Conservation (phyloP, 1,140 invertebrate genomes). For the Ditylenchus dipsaci region DNA sequence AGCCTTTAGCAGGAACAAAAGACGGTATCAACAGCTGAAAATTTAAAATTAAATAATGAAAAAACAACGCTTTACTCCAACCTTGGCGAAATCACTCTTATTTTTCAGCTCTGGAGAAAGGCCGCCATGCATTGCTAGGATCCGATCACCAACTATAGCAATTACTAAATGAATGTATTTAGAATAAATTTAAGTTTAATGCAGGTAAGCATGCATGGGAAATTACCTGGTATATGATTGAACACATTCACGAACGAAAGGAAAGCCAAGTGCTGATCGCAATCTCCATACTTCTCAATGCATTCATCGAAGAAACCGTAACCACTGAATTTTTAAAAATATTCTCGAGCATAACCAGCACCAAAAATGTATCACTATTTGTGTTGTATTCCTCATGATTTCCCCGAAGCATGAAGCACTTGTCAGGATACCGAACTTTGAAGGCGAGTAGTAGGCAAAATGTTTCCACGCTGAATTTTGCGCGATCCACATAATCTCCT, state of each 20-base stretch:
- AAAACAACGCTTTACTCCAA: constrained; percentile 9
- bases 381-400: constrained; percentile 33
- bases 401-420: constrained; percentile 25
- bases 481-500: constrained; percentile 32
- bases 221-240: constrained; percentile 27
- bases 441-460: constrained; percentile 24
- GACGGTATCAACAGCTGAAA: constrained; percentile 22
- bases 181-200: too few species aligned
- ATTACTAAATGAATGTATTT: neutral
- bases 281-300: constrained; percentile 57
- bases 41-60: constrained; percentile 5
- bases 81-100: constrained; percentile 20
- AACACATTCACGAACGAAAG: constrained; percentile 34
- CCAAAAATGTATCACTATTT: constrained; percentile 1
- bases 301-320: constrained; percentile 65
- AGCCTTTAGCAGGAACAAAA: constrained; percentile 19
- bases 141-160: constrained; percentile 12
- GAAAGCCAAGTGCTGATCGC: constrained; percentile 4
- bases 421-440: constrained; percentile 24
- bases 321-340: constrained; percentile 54
- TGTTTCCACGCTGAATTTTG: constrained; percentile 64
- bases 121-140: constrained; percentile 32
- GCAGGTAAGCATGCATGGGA: too few species aligned
- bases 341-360: too few species aligned
- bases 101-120: constrained; percentile 16